Conservation (phyloP, 2,797 vertebrate species). For the Poeciliopsis turneri region DNA sequence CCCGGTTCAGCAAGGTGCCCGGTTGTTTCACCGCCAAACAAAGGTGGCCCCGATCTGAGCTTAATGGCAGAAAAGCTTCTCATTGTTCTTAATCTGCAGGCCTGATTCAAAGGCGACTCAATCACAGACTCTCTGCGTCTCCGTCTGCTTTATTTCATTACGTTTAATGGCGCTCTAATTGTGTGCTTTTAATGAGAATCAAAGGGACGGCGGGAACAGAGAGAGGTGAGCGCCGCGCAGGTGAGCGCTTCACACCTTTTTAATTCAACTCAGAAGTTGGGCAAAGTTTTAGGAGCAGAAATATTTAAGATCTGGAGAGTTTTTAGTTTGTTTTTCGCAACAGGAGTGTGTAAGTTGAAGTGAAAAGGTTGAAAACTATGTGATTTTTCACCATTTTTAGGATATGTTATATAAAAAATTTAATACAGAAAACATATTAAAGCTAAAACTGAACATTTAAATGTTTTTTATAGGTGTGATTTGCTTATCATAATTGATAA, state of each 20-base stretch:
- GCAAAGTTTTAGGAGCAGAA: not conserved
- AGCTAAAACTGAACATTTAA: too few relatives aligned
- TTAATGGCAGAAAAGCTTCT: conserved; percentile 49
- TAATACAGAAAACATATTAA: not conserved
- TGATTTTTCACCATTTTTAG: not conserved
- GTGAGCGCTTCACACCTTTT: not conserved
- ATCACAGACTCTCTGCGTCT: conserved; percentile 60
- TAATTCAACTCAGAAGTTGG: conserved; percentile 3
- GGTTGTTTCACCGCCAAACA: conserved; percentile 61
- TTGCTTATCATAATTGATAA: too few relatives aligned
- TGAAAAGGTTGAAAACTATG: fast-evolving
- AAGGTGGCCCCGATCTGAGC: conserved; percentile 49
- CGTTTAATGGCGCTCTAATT: conserved; percentile 65
- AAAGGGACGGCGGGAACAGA: conserved; percentile 30
- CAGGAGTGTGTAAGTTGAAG: too few relatives aligned
- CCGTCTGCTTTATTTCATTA: conserved; percentile 62
- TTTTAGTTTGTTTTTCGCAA: not conserved
- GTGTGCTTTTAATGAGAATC: conserved; percentile 62
- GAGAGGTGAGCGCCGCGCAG: not conserved
- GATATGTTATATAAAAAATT: not conserved
- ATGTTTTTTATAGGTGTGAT: too few relatives aligned
- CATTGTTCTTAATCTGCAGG: conserved; percentile 45
- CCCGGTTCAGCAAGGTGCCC: conserved; percentile 47
- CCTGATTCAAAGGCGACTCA: conserved; percentile 56
- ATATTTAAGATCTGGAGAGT: not conserved